Percentiles rank a stretch among this genome's conserved stretches.
Conservation (phyloP, 2,888 invertebrate genomes). For the Cotesia congregata region DNA sequence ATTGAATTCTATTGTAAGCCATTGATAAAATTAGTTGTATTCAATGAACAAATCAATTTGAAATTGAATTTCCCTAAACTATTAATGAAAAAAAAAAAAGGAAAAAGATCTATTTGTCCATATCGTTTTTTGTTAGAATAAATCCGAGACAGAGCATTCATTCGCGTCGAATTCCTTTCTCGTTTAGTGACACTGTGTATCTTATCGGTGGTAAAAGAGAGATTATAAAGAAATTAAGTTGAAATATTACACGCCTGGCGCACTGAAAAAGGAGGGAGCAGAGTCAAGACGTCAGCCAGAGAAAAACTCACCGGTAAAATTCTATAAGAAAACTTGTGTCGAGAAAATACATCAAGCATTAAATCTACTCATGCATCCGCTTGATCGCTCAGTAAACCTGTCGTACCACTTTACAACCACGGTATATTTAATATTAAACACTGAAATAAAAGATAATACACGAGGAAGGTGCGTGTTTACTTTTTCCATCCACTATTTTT, state of each 20-base stretch:
- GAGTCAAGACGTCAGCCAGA: constrained; percentile 18
- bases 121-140: not conserved
- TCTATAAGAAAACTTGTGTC: not conserved
- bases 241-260: constrained; percentile 19
- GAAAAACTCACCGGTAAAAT: constrained; percentile 29
- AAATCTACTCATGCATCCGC: constrained; percentile 37
- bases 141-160: not conserved
- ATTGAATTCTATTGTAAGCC: too few relatives aligned
- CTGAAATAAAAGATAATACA: not conserved
- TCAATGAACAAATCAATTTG: too few relatives aligned
- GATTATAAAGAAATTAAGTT: constrained; percentile 35
- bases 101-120: too few relatives aligned
- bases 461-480: not conserved
- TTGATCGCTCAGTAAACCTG: constrained; percentile 37
- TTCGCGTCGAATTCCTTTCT: not conserved
- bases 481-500: constrained; percentile 19
- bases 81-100: too few relatives aligned
- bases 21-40: too few relatives aligned
- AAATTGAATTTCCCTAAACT: too few relatives aligned
- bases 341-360: constrained; percentile 25
- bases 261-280: constrained; percentile 4
- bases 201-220: not conserved
- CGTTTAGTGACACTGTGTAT: not conserved
- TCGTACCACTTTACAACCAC: constrained; percentile 25
- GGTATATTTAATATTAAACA: not conserved